Evolutionary conservation across 1,140 invertebrate genomes (phyloP), one percentile per base, ranked within the genome.

Genomic region (Brachionus koreanus): DNA sequence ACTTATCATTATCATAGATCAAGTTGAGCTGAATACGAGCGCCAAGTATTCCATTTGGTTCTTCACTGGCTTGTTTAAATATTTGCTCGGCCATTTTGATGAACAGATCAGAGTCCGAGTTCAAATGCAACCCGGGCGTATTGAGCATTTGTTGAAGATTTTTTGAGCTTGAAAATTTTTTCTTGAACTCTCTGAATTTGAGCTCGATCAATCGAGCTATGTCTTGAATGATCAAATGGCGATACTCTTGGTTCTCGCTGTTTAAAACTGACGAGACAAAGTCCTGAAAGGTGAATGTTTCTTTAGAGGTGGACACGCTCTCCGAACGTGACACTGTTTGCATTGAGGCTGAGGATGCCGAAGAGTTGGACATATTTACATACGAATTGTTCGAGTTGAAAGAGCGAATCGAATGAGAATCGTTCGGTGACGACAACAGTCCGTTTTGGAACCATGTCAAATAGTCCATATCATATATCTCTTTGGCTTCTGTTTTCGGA

Each of bases 141-240:
- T 52, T 52, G 2, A 77, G 25, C 39, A 42, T 77, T 29, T 57
- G 43, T 33, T 77, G 74, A 0, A 57, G 13, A 33, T 9, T 69
- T 23, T 77, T 77, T 1, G 52, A 42, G 2, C 25, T 23, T 12
- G 49, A 7, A 6, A 65, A 13, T 37, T 43, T 39, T 61, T 43
- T 74, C 46, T 79, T 79, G 9, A 79, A 79, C n/a, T 79, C 76
- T 19, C 76, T 39, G 25, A 79, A 65, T 42, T 79, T 79, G 12
- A 79, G 76, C 49, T 79, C 76, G n/a, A 79, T 79, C 23, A 79
- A 43, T 5, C 76, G 46, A 42, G 76, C 76, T 33, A 79, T 79
- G 49, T 79, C 76, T 25, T 79, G 76, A 16, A 79, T 37, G 0
- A 79, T 57, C 37, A 79, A 65, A 12, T 29, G 16, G 6, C 16